Base-by-base conservation (phyloP, 1,140 invertebrate species). In the Macrobrachium nipponense region DNA sequence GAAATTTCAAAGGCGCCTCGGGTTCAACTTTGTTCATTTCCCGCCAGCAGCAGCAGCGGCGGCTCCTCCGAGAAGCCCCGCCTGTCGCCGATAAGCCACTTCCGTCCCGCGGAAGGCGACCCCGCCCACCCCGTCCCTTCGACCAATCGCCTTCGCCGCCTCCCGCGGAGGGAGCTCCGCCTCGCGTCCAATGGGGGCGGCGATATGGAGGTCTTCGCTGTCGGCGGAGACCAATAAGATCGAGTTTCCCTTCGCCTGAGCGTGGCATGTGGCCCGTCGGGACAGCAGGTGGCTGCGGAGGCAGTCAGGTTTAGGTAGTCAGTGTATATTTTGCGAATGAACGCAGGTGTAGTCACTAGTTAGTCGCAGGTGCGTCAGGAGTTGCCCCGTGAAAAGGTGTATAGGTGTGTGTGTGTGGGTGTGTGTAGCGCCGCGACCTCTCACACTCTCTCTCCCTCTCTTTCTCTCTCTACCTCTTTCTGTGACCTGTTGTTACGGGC, bases 281-380 rank as follows among this genome's bases (percentile, higher is more conserved):
- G 80, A 58, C 87, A 88, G 87, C 87, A 88, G 87, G 87, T 88
- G 87, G 87, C 82, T 1, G 87, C 82, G 82, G 78, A 88, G 82
- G 81, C 84, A 88, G 82, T 85, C 87, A 88, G 82, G 87, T 83
- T 36, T 88, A 88, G 78, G 81, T 88, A 83, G 87, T 80, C 87
- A 84, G 82, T 88, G 87, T 88, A 84, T 88, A 88, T 85, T 88
- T 88, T 88, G 72, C 80, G 76, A 87, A 82, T 82, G 86, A 87
- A 77, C 87, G 82, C 87, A 88, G 87, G 87, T 88, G 87, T 88
- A 88, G 87, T 88, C 87, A 88, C 82, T 85, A 85, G 82, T 85
- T 83, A 88, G 82, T 88, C 87, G 81, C 81, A 88, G 87, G 87
- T 88, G 87, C 81, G 87, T 83, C 23, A 44, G 82, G 82, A 77